Conservation (phyloP, 2,888 invertebrate genomes). For the Crioceris asparagi region DNA sequence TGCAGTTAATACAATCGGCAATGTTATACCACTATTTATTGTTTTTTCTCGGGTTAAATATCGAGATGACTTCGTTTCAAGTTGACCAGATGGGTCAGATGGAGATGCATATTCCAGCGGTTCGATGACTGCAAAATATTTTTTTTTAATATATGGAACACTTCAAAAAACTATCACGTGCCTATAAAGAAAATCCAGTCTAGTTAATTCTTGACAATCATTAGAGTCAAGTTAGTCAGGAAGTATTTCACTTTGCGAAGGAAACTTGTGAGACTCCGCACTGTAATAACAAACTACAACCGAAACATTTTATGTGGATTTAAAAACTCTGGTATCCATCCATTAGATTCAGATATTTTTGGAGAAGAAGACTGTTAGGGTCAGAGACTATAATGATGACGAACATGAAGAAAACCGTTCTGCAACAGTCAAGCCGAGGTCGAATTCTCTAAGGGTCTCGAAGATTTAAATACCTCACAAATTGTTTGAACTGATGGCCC, state of each 20-base stretch:
- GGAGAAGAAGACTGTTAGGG: too few relatives aligned
- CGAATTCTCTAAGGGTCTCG: too few relatives aligned
- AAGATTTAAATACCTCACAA: too few relatives aligned
- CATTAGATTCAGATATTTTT: too few relatives aligned
- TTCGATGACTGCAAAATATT: not conserved
- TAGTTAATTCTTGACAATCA: not conserved
- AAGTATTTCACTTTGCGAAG: not conserved
- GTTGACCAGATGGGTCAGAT: constrained; percentile 1
- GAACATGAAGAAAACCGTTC: too few relatives aligned
- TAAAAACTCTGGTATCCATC: too few relatives aligned
- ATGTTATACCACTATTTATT: constrained; percentile 7
- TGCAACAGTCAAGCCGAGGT: too few relatives aligned
- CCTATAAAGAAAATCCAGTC: not conserved
- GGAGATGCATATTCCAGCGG: not conserved
- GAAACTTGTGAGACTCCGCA: not conserved
- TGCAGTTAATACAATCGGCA: constrained; percentile 8
- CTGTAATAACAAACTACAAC: not conserved
- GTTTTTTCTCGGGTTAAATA: constrained; percentile 9
- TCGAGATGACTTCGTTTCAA: constrained; percentile 1
- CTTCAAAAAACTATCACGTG: not conserved
- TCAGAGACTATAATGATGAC: too few relatives aligned
- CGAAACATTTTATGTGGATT: too few relatives aligned
- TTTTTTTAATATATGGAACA: not conserved
- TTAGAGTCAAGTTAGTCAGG: not conserved
- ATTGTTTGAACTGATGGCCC: too few relatives aligned